phyloP scores from a whole-genome alignment of 2,113 vertebrate species.

The Tupaia chinensis region DNA sequence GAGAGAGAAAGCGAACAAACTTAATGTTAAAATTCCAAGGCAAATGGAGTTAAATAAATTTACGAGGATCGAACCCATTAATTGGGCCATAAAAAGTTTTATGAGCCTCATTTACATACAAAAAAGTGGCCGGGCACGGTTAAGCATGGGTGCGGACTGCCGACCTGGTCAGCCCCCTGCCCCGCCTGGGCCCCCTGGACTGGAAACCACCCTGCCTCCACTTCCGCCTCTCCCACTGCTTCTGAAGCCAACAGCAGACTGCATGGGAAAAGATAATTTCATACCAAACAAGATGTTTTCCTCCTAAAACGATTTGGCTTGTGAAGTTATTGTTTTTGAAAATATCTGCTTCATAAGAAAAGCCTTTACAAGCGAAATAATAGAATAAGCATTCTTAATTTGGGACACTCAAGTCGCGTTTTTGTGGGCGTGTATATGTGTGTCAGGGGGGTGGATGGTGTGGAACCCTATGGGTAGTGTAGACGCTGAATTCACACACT shows the following conservation, averaged over 20 bases:
- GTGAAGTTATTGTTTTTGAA: conserved; percentile 25
- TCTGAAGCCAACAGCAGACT: not conserved
- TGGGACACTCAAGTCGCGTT: not conserved
- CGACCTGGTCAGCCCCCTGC: not conserved
- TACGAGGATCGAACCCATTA: conserved; percentile 91
- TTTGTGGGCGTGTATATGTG: not conserved
- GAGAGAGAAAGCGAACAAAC: conserved; percentile 66
- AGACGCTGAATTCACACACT: not conserved
- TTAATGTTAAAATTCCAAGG: conserved; percentile 86
- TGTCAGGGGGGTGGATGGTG: not conserved
- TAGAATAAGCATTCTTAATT: not conserved
- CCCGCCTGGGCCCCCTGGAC: not conserved
- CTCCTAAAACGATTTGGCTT: conserved; percentile 33
- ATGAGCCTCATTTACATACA: conserved; percentile 96
- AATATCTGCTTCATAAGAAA: conserved; percentile 51
- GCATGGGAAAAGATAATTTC: conserved; percentile 54
- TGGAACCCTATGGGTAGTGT: not conserved
- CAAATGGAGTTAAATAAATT: conserved; percentile 91
- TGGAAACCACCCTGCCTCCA: not conserved
- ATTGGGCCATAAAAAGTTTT: conserved; percentile 96
- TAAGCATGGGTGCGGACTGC: conserved; percentile 13
- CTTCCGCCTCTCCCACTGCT: not conserved
- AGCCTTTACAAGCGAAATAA: conserved; percentile 7
- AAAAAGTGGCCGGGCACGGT: conserved; percentile 49
- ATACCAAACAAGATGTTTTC: not conserved